Evolutionary conservation across 2,888 invertebrate genomes (phyloP).

Genomic region (Helicoverpa assulta): DNA sequence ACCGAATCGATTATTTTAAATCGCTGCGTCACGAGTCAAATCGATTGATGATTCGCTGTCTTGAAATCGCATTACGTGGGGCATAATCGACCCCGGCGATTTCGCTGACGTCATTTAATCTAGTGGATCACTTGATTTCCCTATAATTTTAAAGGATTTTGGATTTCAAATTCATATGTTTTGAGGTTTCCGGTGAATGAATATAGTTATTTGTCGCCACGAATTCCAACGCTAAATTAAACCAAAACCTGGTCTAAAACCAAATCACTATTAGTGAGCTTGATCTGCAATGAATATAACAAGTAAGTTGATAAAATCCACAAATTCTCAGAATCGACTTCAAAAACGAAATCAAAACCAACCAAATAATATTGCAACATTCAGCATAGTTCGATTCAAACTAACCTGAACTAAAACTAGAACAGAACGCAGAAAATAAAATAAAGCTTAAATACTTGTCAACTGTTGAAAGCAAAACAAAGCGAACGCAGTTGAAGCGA

Average conservation of each 20-base stretch:
- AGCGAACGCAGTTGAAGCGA: slow-evolving; percentile 14
- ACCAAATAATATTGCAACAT: slow-evolving; percentile 21
- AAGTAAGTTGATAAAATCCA: neutral
- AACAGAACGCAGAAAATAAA: slow-evolving; percentile 12
- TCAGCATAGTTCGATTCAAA: too few species aligned
- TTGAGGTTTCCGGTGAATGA: neutral
- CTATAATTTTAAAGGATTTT: neutral
- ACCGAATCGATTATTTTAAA: slow-evolving; percentile 53
- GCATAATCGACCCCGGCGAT: slow-evolving; percentile 32
- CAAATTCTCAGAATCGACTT: slow-evolving; percentile 29
- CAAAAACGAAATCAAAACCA: slow-evolving; percentile 28
- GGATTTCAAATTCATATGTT: too few species aligned
- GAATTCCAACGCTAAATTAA: slow-evolving; percentile 20
- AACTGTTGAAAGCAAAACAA: slow-evolving; percentile 37
- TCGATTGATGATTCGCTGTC: slow-evolving; percentile 56
- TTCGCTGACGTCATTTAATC: slow-evolving; percentile 52
- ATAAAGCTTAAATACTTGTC: slow-evolving; percentile 41
- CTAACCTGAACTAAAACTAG: slow-evolving; percentile 1
- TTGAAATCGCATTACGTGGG: slow-evolving; percentile 54
- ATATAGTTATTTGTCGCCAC: neutral
- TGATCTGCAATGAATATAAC: neutral
- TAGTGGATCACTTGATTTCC: slow-evolving; percentile 22
- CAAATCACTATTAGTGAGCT: neutral
- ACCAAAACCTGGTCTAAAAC: neutral
- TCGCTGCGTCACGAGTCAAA: slow-evolving; percentile 55